Percentiles rank a stretch among this genome's conserved stretches.
These are phyloP conservation scores for Dreissena polymorpha DNA, from an alignment of 1,140 invertebrate species.

Conservation along the genomic window DNA sequence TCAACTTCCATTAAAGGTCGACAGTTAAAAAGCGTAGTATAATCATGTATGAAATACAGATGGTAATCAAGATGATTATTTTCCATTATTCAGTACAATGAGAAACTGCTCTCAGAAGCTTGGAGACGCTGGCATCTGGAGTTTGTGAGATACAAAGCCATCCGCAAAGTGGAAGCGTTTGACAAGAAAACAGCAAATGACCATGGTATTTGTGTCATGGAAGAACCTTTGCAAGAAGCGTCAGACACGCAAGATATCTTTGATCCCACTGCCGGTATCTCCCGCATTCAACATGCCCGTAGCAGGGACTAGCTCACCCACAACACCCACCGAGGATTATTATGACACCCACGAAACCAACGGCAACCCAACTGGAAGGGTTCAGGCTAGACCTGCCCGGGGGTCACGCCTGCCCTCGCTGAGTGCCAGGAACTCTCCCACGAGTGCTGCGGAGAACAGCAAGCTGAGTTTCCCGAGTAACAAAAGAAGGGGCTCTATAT, in stretches of 20 bases:
- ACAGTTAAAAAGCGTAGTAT: too few species aligned
- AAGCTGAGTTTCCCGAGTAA: constrained; percentile 6
- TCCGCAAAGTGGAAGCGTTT: constrained; percentile 35
- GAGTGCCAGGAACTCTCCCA: constrained; percentile 40
- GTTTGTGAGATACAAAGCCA: constrained; percentile 27
- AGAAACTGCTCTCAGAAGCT: constrained; percentile 9
- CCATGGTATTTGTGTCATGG: constrained; percentile 51
- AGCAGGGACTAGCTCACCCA: constrained; percentile 8
- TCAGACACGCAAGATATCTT: background rate
- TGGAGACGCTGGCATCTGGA: constrained; percentile 50
- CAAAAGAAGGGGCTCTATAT: constrained; percentile 29
- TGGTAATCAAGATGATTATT: too few species aligned
- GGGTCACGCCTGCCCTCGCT: constrained; percentile 23
- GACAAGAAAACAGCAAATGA: constrained; percentile 43
- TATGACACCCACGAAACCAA: too few species aligned
- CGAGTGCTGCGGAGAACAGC: constrained; percentile 20
- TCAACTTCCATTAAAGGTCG: too few species aligned
- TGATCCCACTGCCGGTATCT: constrained; percentile 50
- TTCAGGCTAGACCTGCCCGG: too few species aligned
- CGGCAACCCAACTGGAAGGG: too few species aligned
- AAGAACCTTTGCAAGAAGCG: constrained; percentile 37
- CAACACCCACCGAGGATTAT: constrained; percentile 25
- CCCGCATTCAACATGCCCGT: constrained; percentile 26
- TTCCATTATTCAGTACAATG: background rate
- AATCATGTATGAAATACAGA: too few species aligned